Conservation (phyloP, 2,113 vertebrate genomes). For the Prochilodus magdalenae region DNA sequence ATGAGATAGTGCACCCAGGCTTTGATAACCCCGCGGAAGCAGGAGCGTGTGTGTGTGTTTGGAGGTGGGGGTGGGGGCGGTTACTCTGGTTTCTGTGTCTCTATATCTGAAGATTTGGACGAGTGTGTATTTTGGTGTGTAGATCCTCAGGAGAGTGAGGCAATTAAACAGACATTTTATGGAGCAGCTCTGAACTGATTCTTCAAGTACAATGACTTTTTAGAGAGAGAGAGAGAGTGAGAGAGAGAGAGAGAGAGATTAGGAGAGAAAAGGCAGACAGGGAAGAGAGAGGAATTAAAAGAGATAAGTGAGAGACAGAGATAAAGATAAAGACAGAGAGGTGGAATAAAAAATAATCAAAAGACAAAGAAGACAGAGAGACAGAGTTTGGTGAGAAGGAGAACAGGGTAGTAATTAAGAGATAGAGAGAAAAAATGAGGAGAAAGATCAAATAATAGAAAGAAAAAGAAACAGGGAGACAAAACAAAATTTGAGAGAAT, state of each 20-base stretch:
- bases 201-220: not conserved
- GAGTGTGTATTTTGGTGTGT: not conserved
- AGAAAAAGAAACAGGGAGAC: not conserved
- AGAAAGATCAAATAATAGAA: not conserved
- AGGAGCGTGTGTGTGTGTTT: not conserved
- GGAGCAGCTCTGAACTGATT: not conserved
- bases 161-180: not conserved
- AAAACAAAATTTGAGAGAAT: no score
- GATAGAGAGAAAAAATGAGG: not conserved
- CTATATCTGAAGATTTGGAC: not conserved
- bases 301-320: no score
- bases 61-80: not conserved
- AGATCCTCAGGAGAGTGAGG: not conserved
- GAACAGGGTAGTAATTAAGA: no score
- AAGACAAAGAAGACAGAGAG: no score
- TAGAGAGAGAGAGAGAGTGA: not conserved
- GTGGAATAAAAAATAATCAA: no score
- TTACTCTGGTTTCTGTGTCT: not conserved
- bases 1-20: conserved; percentile 30
- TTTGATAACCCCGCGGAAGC: conserved; percentile 27
- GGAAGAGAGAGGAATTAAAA: no score
- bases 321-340: no score
- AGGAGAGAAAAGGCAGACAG: not conserved
- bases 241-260: not conserved
- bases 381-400: no score